Evolutionary conservation across 1,140 invertebrate species (phyloP).

Genomic region (Drosophila novamexicana): DNA sequence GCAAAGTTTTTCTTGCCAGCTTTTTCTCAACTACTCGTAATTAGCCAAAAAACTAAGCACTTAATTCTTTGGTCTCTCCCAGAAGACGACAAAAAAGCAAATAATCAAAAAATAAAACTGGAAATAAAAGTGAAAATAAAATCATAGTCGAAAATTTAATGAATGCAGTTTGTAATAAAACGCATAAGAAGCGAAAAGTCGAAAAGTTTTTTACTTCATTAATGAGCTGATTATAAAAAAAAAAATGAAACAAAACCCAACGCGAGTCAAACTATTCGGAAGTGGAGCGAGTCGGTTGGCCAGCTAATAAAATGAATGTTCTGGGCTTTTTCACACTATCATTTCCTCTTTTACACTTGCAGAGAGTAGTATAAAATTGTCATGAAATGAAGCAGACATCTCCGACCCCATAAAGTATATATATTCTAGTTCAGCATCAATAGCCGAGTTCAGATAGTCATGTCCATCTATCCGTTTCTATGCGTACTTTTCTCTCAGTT

Average conservation of each 20-base stretch:
- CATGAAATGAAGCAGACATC: too few species aligned
- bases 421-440: too few species aligned
- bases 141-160: conserved; percentile 28
- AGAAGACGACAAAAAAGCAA: too few species aligned
- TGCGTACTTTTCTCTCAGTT: too few species aligned
- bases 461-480: too few species aligned
- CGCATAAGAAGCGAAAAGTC: conserved; percentile 20
- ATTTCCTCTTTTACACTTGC: not conserved
- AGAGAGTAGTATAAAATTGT: not conserved
- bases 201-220: conserved; percentile 41
- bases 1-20: not conserved
- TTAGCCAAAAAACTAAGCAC: conserved; percentile 48
- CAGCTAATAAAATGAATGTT: conserved; percentile 17
- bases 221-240: conserved; percentile 31
- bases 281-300: not conserved
- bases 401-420: too few species aligned
- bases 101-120: conserved; percentile 2
- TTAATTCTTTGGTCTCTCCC: conserved; percentile 23
- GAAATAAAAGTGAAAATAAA: conserved; percentile 25
- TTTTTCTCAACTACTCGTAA: conserved; percentile 39
- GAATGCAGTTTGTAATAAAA: conserved; percentile 41
- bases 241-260: conserved; percentile 6
- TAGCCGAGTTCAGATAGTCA: too few species aligned
- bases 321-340: not conserved
- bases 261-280: conserved; percentile 21